phyloP scores from a whole-genome alignment of 2,113 vertebrate genomes.

The Leiothrix lutea region DNA sequence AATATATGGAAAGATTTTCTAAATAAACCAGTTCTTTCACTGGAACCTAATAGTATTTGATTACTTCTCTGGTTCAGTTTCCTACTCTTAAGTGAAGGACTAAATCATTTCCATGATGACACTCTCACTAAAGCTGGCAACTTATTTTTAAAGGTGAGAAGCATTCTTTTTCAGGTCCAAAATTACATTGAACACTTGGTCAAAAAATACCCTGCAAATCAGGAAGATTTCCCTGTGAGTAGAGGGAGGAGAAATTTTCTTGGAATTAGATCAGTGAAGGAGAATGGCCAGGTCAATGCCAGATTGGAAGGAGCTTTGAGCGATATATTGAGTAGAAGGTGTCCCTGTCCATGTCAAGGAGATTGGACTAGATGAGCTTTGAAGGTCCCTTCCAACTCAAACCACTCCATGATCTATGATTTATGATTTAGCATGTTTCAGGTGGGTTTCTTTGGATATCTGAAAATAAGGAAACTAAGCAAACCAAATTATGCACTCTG shows the following conservation, averaged over 20 bases:
- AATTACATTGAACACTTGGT: not conserved
- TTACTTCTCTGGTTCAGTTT: not conserved
- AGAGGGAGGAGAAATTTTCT: not conserved
- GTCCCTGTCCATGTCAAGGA: not conserved
- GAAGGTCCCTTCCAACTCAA: not conserved
- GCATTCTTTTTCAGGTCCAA: not conserved
- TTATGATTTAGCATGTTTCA: not conserved
- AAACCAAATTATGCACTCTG: not conserved
- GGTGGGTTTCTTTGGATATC: not conserved
- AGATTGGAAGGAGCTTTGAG: not conserved
- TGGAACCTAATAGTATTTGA: not conserved
- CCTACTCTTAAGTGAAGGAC: not conserved
- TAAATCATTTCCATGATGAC: not conserved
- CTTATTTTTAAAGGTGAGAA: not conserved
- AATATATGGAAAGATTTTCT: not conserved
- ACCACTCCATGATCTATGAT: not conserved
- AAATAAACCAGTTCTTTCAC: not conserved
- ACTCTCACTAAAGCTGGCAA: not conserved
- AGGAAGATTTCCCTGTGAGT: not conserved
- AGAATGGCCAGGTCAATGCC: not conserved
- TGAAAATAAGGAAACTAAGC: not conserved
- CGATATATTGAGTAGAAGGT: not conserved
- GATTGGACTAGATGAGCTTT: not conserved
- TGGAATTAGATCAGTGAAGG: not conserved
- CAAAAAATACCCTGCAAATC: not conserved